Base-by-base conservation (phyloP, 2,888 invertebrate genomes). In the Stramonita haemastoma region DNA sequence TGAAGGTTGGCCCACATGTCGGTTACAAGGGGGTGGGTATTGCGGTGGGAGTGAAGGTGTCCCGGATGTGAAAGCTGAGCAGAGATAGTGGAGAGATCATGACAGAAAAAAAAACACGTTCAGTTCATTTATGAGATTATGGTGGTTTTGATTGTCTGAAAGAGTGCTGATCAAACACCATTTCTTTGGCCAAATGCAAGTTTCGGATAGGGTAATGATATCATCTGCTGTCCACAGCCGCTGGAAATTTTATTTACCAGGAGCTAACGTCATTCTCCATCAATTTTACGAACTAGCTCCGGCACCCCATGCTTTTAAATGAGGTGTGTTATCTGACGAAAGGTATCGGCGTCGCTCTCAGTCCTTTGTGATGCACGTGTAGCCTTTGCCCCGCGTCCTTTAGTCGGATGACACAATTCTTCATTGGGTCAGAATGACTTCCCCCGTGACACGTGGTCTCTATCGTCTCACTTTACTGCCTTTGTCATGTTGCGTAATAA, bases 251-350 rank as follows among this genome's bases (percentile, higher is more conserved):
- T 87, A 73, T 60, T 87, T 73, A 73, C 26, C 73, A 46, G 34
- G 26, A 70, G 87, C 70, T 13, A 11, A 17, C 4, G 19, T 26
- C 29, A 60, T 34, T 15, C 32, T 46, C n/a, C 46, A 22, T 34
- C 29, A 22, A 22, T 19, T 46, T 46, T 34, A 34, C 66, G n/a
- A 86, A 86, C 19, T 66, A 66, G 19, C 66, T 66, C 19, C 29
- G 34, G n/a, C 32, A 34, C 19, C 86, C 66, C 66, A 86, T 86
- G 86, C 86, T 56, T 86, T 86, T 86, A 66, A 66, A 60, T 86
- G 60, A 86, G 73, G 87, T 46, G 87, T 87, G 34, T 87, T 87
- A 87, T 87, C 87, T 87, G 73, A 87, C 73, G 73, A 87, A 87
- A 87, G 73, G 46, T 46, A 1, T 73, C 17, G 79, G 0, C 57